These are phyloP conservation scores for Drosophila incognita DNA, from an alignment of 2,888 invertebrate genomes.

Conservation along the genomic window DNA sequence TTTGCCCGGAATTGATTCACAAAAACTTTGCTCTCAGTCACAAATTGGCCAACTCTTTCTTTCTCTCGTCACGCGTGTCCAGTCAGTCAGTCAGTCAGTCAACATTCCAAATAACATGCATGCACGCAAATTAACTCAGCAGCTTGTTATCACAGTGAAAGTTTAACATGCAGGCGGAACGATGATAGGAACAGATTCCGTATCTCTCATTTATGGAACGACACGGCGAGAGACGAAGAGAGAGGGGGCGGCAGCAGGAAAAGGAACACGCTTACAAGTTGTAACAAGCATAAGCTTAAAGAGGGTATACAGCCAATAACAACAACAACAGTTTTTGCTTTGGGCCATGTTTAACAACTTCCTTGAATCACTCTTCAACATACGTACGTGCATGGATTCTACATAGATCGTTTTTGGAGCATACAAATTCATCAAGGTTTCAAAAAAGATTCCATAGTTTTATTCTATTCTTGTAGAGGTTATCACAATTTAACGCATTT, in stretches of 20 bases:
- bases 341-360: not conserved
- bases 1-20: conserved; percentile 44
- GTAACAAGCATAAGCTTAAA: not conserved
- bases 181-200: not conserved
- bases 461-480: not conserved
- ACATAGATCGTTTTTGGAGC: not conserved
- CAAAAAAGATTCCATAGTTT: not conserved
- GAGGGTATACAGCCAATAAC: not conserved
- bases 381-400: not conserved
- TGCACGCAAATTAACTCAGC: conserved; percentile 65
- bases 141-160: conserved; percentile 41
- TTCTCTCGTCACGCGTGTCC: conserved; percentile 63
- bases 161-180: conserved; percentile 39
- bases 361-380: conserved; percentile 1
- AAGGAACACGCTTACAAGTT: conserved; percentile 8
- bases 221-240: not conserved
- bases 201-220: not conserved
- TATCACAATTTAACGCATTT: not conserved
- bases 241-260: not conserved
- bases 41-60: conserved; percentile 22
- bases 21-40: not conserved
- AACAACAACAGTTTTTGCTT: not conserved
- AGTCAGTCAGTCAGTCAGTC: conserved; percentile 35
- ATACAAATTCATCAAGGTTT: not conserved
- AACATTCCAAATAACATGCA: conserved; percentile 69